phyloP scores from a whole-genome alignment of 2,113 vertebrate genomes.

The Tachysurus fulvidraco region DNA sequence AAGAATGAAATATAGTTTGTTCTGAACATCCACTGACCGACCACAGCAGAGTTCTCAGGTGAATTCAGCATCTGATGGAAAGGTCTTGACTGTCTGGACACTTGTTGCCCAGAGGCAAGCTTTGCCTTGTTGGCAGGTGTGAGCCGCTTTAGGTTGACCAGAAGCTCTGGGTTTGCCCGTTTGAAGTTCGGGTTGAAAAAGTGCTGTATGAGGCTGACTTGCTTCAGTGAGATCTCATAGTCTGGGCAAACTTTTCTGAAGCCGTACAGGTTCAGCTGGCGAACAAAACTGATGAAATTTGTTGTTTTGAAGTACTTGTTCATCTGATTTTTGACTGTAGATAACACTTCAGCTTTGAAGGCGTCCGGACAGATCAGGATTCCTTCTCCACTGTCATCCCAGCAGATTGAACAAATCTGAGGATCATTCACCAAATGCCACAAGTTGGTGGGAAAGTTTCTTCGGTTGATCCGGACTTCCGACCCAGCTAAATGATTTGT shows the following conservation, averaged over 20 bases:
- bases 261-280: constrained; percentile 86
- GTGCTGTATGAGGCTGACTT: background rate
- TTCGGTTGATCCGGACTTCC: constrained; percentile 73
- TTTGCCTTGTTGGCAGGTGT: constrained; percentile 79
- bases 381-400: constrained; percentile 71
- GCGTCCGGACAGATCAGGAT: constrained; percentile 75
- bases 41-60: background rate
- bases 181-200: constrained; percentile 80
- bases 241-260: constrained; percentile 73
- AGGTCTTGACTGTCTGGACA: constrained; percentile 66
- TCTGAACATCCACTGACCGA: constrained; percentile 13
- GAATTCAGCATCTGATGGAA: constrained; percentile 57
- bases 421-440: constrained; percentile 83
- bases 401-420: constrained; percentile 68
- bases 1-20: background rate
- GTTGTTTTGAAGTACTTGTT: constrained; percentile 75
- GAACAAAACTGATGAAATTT: constrained; percentile 83
- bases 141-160: constrained; percentile 76
- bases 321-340: constrained; percentile 53
- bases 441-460: constrained; percentile 81
- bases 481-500: constrained; percentile 47
- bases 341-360: constrained; percentile 73
- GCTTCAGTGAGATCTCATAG: background rate
- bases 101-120: constrained; percentile 69
- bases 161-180: constrained; percentile 73